These are phyloP conservation scores for Phragmatobia fuliginosa DNA, from an alignment of 2,888 invertebrate genomes.

Conservation along the genomic window DNA sequence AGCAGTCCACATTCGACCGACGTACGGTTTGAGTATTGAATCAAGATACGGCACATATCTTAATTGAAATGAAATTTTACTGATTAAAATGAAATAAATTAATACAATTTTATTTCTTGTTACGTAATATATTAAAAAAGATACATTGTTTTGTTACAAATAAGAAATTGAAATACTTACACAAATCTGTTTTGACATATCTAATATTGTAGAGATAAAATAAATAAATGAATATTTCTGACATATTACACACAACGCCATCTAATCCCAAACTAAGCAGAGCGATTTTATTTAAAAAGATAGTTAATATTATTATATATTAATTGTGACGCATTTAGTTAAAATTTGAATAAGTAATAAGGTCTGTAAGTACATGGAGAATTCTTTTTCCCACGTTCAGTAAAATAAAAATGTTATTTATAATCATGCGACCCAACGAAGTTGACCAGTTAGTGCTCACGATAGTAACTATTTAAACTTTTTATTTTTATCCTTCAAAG, in stretches of 20 bases:
- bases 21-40: not conserved
- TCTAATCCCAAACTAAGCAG: too few species aligned
- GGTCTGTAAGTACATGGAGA: not conserved
- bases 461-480: not conserved
- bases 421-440: not conserved
- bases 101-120: too few species aligned
- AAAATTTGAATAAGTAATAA: not conserved
- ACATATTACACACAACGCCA: too few species aligned
- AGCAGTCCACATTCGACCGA: not conserved
- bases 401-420: not conserved
- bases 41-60: not conserved
- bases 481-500: not conserved
- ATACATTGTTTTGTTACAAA: conserved; percentile 26
- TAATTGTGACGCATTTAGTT: not conserved
- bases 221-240: too few species aligned
- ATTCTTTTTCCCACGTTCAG: conserved; percentile 8
- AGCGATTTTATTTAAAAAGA: conserved; percentile 32
- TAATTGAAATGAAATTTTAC: not conserved
- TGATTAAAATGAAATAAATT: not conserved
- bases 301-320: conserved; percentile 23
- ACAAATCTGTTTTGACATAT: conserved; percentile 27
- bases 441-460: not conserved
- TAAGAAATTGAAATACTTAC: conserved; percentile 34
- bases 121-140: too few species aligned
- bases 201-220: conserved; percentile 28